phyloP scores from a whole-genome alignment of 1,140 invertebrate genomes.

The Brachionus plicatilis region DNA sequence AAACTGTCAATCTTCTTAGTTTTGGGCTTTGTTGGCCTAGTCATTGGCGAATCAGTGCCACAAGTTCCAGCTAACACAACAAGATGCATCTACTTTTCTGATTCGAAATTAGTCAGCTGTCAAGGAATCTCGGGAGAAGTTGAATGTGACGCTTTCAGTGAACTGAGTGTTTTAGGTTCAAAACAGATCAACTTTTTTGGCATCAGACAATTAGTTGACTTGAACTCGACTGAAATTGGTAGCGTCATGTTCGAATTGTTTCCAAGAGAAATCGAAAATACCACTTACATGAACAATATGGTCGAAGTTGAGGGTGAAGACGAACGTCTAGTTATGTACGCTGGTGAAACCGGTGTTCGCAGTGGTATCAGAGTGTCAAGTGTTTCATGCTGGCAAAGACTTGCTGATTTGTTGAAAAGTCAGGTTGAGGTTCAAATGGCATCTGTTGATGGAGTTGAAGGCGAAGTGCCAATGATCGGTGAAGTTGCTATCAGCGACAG shows the following conservation, averaged over 20 bases:
- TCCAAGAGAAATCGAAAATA: slow-evolving; percentile 13
- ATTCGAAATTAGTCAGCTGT: background rate
- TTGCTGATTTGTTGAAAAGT: background rate
- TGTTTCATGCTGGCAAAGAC: background rate
- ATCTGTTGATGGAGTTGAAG: background rate
- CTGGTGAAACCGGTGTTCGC: background rate
- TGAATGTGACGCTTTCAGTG: slow-evolving; percentile 21
- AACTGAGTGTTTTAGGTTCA: background rate
- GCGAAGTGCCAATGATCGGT: background rate
- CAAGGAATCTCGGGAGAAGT: background rate
- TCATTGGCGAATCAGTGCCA: background rate
- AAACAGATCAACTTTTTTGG: slow-evolving; percentile 1
- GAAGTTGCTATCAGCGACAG: background rate
- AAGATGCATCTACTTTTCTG: background rate
- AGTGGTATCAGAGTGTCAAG: background rate
- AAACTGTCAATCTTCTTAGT: background rate
- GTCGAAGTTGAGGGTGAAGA: background rate
- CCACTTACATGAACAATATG: background rate
- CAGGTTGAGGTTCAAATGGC: background rate
- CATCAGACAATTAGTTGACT: background rate
- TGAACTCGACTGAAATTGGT: background rate
- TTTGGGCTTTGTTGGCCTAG: background rate
- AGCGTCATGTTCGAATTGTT: background rate
- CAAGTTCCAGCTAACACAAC: background rate
- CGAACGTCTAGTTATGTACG: background rate